phyloP scores from a whole-genome alignment of 2,888 invertebrate genomes.

The Apoda limacodes region DNA sequence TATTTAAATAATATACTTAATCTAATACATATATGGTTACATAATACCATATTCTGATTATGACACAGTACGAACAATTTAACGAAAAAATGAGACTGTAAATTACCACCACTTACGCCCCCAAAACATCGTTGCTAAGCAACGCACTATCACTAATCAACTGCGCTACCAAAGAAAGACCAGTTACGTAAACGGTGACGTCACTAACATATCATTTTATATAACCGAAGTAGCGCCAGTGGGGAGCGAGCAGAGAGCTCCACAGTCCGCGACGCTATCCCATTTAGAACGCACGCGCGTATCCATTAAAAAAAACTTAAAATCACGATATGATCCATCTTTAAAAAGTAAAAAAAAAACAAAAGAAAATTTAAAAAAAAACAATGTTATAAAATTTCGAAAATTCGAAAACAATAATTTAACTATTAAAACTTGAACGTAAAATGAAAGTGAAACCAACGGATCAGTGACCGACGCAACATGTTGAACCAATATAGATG shows the following conservation, averaged over 20 bases:
- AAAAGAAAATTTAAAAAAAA: constrained; percentile 13
- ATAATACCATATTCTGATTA: too few species aligned
- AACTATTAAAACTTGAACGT: constrained; percentile 20
- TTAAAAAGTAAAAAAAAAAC: constrained; percentile 16
- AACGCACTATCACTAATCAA: constrained; percentile 21
- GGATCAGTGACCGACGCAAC: constrained; percentile 57
- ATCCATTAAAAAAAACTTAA: constrained; percentile 26
- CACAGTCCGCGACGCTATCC: constrained; percentile 28
- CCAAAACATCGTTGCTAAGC: constrained; percentile 19
- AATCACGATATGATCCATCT: constrained; percentile 22
- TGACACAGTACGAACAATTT: too few species aligned
- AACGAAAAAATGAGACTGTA: too few species aligned
- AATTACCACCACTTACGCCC: too few species aligned
- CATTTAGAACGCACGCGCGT: constrained; percentile 25
- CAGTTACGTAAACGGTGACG: constrained; percentile 29
- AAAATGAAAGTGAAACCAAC: constrained; percentile 59
- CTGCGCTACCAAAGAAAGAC: constrained; percentile 7
- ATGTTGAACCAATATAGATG: constrained; percentile 61
- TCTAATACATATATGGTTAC: too few species aligned
- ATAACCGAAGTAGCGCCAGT: constrained; percentile 25
- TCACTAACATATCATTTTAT: constrained; percentile 26
- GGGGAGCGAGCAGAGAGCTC: constrained; percentile 19
- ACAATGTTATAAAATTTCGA: background rate
- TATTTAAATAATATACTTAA: too few species aligned
- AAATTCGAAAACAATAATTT: constrained; percentile 1